Conservation (phyloP, 2,113 vertebrate genomes). For the Piliocolobus tephrosceles region DNA sequence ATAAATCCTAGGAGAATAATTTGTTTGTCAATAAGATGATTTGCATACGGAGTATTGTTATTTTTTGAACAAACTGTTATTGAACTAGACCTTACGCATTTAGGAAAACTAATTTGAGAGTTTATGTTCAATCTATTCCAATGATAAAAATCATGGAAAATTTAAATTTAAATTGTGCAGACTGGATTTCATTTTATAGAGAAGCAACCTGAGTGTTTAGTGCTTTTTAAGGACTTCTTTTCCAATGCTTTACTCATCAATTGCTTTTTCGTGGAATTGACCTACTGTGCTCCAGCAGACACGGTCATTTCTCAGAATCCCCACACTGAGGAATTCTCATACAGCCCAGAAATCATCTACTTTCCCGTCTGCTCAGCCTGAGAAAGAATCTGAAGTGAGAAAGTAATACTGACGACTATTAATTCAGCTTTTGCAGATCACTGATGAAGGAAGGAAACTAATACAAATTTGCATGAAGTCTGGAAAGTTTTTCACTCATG, state of each 20-base stretch:
- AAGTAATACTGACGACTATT: background rate
- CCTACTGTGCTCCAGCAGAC: background rate
- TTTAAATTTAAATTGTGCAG: background rate
- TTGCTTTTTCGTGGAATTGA: background rate
- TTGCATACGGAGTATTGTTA: background rate
- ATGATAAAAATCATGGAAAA: background rate
- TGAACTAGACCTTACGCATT: background rate
- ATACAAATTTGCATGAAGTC: background rate
- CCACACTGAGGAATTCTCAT: background rate
- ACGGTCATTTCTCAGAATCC: background rate
- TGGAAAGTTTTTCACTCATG: background rate
- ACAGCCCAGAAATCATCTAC: background rate
- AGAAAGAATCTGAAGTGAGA: background rate
- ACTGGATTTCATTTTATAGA: accelerated
- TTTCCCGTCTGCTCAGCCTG: no score
- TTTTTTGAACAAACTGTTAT: background rate
- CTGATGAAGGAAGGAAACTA: background rate
- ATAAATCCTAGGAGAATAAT: background rate
- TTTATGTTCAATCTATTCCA: background rate
- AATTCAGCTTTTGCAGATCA: background rate
- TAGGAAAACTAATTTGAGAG: background rate
- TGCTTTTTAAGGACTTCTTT: background rate
- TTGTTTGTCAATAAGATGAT: background rate
- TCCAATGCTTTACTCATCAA: accelerated
- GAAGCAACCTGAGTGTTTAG: accelerated